These are phyloP conservation scores for Odocoileus virginianus DNA, from an alignment of 2,113 vertebrate species.

Conservation along the genomic window DNA sequence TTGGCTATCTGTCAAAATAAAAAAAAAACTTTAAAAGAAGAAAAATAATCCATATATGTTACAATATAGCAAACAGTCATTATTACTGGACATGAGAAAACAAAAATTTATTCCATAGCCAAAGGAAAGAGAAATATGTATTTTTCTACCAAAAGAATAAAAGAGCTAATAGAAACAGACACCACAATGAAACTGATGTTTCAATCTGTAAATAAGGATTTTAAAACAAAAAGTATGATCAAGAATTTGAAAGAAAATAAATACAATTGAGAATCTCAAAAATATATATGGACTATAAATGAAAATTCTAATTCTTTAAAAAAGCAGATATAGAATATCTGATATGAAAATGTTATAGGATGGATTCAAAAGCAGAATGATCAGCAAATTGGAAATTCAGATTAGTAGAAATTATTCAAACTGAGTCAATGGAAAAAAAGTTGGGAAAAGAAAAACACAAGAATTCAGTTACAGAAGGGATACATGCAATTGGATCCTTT, in stretches of 20 bases:
- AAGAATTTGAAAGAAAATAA: neutral
- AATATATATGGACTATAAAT: neutral
- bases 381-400: neutral
- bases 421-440: neutral
- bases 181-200: neutral
- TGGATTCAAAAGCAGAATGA: neutral
- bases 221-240: neutral
- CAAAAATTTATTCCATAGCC: neutral
- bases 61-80: neutral
- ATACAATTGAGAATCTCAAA: neutral
- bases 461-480: neutral
- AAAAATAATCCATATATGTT: neutral
- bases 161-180: neutral
- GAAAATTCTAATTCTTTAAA: neutral
- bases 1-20: neutral
- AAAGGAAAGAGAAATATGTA: neutral
- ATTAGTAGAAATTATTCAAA: neutral
- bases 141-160: neutral
- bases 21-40: neutral
- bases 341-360: neutral
- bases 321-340: neutral
- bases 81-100: neutral
- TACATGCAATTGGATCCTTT: neutral
- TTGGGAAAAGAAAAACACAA: neutral
- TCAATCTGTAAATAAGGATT: neutral